Conservation (phyloP, 2,888 invertebrate genomes). For the Sepioteuthis lessoniana region DNA sequence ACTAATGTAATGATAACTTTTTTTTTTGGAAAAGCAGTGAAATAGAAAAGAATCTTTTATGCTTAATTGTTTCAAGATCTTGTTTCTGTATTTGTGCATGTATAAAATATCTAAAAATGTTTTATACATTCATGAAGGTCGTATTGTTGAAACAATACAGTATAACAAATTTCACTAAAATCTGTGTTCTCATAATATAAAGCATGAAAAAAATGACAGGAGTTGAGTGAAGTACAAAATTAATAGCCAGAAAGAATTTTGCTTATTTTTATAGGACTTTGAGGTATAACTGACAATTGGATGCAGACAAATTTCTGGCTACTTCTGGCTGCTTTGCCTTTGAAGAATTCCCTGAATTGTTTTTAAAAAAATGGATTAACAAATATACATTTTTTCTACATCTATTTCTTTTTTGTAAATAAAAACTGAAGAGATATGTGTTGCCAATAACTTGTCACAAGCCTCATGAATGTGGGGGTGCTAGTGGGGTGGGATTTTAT, state of each 20-base stretch:
- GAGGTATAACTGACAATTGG: background rate
- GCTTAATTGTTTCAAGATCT: background rate
- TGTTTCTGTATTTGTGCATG: background rate
- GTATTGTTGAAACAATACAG: background rate
- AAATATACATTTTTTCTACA: background rate
- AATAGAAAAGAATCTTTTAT: background rate
- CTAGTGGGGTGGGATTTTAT: background rate
- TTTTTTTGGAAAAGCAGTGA: background rate
- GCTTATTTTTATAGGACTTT: background rate
- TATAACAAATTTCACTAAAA: background rate
- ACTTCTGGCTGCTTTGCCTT: background rate
- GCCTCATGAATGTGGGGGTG: background rate
- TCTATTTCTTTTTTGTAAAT: background rate
- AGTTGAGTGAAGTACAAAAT: background rate
- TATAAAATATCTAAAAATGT: background rate
- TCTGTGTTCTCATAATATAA: background rate
- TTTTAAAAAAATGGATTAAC: background rate
- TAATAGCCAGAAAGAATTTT: background rate
- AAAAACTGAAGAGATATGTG: background rate
- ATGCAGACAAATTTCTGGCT: background rate
- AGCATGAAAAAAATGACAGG: background rate
- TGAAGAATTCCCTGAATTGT: background rate
- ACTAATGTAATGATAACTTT: background rate
- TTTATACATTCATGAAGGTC: background rate
- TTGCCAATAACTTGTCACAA: conserved; percentile 33